A percentile compares a stretch with the other conserved stretches of the same genome.
phyloP scores from a whole-genome alignment of 2,113 vertebrate species.

The Pelusios castaneus region DNA sequence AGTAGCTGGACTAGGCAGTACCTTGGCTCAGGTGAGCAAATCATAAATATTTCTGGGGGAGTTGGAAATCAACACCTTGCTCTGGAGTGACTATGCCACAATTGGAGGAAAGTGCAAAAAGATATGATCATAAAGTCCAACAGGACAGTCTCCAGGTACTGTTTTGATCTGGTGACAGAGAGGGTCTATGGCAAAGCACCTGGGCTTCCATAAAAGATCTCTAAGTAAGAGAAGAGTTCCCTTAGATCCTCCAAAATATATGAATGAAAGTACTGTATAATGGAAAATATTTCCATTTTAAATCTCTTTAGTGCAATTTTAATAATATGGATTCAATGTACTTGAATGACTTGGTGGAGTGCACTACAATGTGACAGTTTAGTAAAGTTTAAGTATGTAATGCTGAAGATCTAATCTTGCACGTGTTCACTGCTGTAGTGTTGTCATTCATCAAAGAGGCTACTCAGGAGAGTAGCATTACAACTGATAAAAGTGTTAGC shows the following conservation, averaged over 20 bases:
- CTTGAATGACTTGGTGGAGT: too few relatives aligned
- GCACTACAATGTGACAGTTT: fast-evolving
- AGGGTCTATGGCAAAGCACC: neutral
- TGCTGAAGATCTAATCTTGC: fast-evolving
- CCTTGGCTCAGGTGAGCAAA: neutral
- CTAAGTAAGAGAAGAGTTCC: neutral
- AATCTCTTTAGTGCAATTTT: too few relatives aligned
- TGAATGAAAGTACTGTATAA: neutral
- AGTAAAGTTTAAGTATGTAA: neutral
- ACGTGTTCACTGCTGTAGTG: neutral
- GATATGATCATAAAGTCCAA: fast-evolving
- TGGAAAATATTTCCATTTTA: too few relatives aligned
- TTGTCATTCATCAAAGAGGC: neutral
- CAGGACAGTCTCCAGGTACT: neutral
- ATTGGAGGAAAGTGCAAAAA: neutral
- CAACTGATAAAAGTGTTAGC: too few relatives aligned
- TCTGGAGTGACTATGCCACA: neutral
- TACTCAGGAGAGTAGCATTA: too few relatives aligned
- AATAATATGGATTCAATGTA: too few relatives aligned
- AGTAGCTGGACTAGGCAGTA: neutral
- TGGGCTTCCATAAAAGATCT: neutral
- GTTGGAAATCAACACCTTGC: neutral
- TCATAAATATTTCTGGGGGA: fast-evolving
- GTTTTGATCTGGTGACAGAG: neutral
- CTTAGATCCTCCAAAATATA: neutral